Base-by-base conservation (phyloP, 2,888 invertebrate genomes). In the Ferrisia virgata region DNA sequence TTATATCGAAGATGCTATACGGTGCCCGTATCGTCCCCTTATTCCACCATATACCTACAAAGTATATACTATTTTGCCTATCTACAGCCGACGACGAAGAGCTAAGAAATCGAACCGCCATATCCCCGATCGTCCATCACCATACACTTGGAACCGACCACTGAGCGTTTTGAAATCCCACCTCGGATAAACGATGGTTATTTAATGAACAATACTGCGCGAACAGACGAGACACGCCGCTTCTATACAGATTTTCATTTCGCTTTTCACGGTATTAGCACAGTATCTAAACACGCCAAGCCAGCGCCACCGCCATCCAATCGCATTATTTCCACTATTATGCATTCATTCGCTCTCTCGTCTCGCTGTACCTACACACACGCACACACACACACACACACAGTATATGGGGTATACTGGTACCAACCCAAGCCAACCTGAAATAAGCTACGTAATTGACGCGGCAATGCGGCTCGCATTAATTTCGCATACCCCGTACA, bases 401-500 rank as follows among this genome's bases (percentile, higher is more conserved):
- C n/a, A n/a, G n/a, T n/a, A n/a, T n/a, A n/a, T n/a, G n/a, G n/a
- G n/a, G n/a, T n/a, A n/a, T n/a, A n/a, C n/a, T n/a, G n/a, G n/a
- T n/a, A n/a, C n/a, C n/a, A n/a, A n/a, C n/a, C n/a, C n/a, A n/a
- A n/a, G n/a, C n/a, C n/a, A n/a, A n/a, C n/a, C n/a, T n/a, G 9
- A 9, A 25, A 25, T 28, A 64, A 64, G 64, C 64, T 25, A 28
- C 13, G 64, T 64, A 64, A 64, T 64, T 64, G 64, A 64, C 64
- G 64, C 64, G 53, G 53, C 53, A 31, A 64, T 64, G 64, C 64
- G 64, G 64, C 64, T 64, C 28, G 64, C 64, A 64, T 64, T 64
- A 64, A 64, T 64, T 64, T 64, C 64, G 64, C 64, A 18, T 64
- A 53, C 53, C 36, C 4, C 8, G 36, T 8, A n/a, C n/a, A n/a